These are phyloP conservation scores for Malacoctenus gilli DNA, from an alignment of 2,797 vertebrate species.

Conservation along the genomic window DNA sequence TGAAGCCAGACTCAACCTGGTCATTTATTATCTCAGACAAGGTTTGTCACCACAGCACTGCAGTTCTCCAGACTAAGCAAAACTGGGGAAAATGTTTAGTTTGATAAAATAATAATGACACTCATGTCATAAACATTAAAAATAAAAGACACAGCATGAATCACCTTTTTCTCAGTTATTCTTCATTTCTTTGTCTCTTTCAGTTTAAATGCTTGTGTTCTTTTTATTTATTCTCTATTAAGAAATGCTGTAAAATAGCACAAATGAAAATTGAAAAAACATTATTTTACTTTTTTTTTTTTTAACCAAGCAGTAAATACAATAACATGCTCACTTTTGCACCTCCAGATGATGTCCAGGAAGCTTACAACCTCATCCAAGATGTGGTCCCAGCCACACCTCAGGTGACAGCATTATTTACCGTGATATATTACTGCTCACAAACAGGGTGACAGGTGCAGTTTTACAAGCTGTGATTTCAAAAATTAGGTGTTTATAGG, in stretches of 20 bases:
- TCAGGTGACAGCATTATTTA: conserved; percentile 80
- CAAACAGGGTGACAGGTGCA: too few relatives aligned
- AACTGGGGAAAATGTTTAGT: background rate
- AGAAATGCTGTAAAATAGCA: too few relatives aligned
- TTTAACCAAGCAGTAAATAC: too few relatives aligned
- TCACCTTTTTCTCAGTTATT: background rate
- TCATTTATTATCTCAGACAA: conserved; percentile 98
- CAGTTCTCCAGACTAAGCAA: conserved; percentile 3
- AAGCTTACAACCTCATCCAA: conserved; percentile 96
- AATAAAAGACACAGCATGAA: too few relatives aligned
- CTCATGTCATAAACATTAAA: too few relatives aligned
- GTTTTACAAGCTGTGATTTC: too few relatives aligned
- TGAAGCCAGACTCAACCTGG: conserved; percentile 95
- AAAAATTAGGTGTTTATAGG: too few relatives aligned
- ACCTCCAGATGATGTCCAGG: conserved; percentile 91
- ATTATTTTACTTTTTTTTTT: too few relatives aligned
- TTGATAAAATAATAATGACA: background rate
- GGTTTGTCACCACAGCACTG: conserved; percentile 76
- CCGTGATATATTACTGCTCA: background rate
- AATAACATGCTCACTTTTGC: conserved; percentile 22
- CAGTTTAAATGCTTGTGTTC: background rate
- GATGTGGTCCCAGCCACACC: conserved; percentile 92
- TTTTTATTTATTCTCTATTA: background rate
- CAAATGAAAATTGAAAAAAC: background rate
- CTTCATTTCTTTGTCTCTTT: background rate